phyloP scores from a whole-genome alignment of 2,113 vertebrate genomes.

The Stictonetta naevosa region DNA sequence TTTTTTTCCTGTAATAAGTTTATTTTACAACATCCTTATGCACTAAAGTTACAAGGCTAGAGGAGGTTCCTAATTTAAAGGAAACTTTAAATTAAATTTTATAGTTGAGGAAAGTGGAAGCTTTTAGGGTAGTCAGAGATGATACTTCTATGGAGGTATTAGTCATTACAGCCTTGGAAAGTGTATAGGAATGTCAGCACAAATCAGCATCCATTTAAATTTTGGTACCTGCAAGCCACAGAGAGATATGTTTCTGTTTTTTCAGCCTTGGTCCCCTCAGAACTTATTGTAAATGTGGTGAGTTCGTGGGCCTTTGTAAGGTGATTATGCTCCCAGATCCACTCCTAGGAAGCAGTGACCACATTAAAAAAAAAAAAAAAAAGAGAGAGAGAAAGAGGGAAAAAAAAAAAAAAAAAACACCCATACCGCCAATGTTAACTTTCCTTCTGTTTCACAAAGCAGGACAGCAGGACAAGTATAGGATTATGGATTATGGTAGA shows the following conservation, averaged over 20 bases:
- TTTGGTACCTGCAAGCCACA: neutral
- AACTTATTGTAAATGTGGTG: neutral
- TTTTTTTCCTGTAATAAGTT: neutral
- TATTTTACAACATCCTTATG: neutral
- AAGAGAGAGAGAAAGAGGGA: too few species aligned
- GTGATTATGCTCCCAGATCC: neutral
- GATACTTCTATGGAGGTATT: neutral
- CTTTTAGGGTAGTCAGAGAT: neutral
- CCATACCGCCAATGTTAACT: neutral
- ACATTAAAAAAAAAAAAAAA: neutral
- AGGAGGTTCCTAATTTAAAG: neutral
- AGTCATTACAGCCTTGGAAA: constrained; percentile 5
- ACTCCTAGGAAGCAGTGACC: neutral
- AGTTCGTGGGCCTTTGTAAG: neutral
- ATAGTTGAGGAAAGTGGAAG: neutral
- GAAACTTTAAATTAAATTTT: neutral
- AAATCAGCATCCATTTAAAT: constrained; percentile 23
- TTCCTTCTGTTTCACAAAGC: neutral
- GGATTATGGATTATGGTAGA: neutral
- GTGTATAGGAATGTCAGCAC: neutral
- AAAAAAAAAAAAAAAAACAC: neutral
- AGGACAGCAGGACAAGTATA: neutral
- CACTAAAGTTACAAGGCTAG: neutral
- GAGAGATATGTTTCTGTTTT: neutral
- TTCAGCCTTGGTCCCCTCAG: neutral